Evolutionary conservation across 2,888 invertebrate species (phyloP), one percentile per base, ranked within the genome.

Genomic region (Netelia fuscicornis): DNA sequence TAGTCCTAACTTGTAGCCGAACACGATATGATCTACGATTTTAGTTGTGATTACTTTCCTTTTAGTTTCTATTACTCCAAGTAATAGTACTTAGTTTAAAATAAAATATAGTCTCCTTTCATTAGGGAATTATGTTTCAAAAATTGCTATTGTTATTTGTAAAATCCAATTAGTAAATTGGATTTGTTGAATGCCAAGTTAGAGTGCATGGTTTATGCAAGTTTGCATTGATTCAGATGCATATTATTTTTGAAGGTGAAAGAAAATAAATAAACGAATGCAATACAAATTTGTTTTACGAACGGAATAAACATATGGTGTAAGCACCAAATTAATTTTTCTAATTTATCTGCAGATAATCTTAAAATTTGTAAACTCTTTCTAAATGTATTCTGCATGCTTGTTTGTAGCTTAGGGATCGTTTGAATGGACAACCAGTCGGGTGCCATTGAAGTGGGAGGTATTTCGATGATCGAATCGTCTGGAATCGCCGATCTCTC

Each of bases 371-470:
- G 5, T 48, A 2, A 1, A 76, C 11, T 56, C 52, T n/a, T 2
- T 17, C 2, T 17, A 11, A 48, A 65, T 54, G 23, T 62, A 10
- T 58, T 11, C 6, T 37, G 37, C 8, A 30, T 9, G 30, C 20
- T 30, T 83, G 25, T 65, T 44, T 83, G 44, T 77, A 88, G 90
- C 80, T 67, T 83, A 89, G 88, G 89, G 75, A 79, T 85, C 85
- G 89, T 90, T 90, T 91, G 93, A 93, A 93, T 93, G 93, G 93
- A 93, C 91, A 91, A 90, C 88, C 90, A 90, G 86, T 90, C 89
- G 88, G 89, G 88, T 88, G 87, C 86, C 81, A 87, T 88, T 80
- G 92, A 92, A 91, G 90, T 88, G 87, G 91, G 91, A 90, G 91
- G 89, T 89, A 90, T 90, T 90, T 91, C 91, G 89, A 92, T 92